Percentiles rank a stretch among this genome's conserved stretches.
Conservation (phyloP, 2,888 invertebrate species). For the Leptopterna dolabrata region DNA sequence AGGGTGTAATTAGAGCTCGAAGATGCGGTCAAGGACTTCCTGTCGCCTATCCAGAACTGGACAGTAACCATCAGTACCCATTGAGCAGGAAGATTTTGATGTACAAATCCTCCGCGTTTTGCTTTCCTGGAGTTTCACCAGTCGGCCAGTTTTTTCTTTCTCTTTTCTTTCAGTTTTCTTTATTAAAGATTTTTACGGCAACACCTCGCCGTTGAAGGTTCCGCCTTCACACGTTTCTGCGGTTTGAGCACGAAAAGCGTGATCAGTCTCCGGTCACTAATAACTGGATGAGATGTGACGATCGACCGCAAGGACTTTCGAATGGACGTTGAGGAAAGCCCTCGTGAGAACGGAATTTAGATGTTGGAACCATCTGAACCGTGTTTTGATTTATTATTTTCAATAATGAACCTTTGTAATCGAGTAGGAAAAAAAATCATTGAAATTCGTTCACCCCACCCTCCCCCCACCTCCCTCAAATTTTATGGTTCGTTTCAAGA, state of each 20-base stretch:
- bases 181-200: background rate
- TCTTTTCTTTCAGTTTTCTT: background rate
- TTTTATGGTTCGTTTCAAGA: no score
- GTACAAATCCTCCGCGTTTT: background rate
- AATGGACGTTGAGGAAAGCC: background rate
- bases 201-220: background rate
- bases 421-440: no score
- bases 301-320: background rate
- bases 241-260: background rate
- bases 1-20: background rate
- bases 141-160: background rate
- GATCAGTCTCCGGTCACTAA: conserved; percentile 16
- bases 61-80: background rate
- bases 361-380: no score
- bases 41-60: background rate
- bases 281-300: background rate
- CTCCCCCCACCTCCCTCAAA: no score
- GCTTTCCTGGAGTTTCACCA: background rate
- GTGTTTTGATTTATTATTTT: no score
- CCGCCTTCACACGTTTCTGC: background rate
- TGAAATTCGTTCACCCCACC: no score
- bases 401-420: no score
- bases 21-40: background rate
- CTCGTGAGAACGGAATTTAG: background rate
- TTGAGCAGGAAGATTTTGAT: background rate